These are phyloP conservation scores for Phaenicophaeus curvirostris DNA, from an alignment of 2,797 vertebrate species.

Conservation along the genomic window DNA sequence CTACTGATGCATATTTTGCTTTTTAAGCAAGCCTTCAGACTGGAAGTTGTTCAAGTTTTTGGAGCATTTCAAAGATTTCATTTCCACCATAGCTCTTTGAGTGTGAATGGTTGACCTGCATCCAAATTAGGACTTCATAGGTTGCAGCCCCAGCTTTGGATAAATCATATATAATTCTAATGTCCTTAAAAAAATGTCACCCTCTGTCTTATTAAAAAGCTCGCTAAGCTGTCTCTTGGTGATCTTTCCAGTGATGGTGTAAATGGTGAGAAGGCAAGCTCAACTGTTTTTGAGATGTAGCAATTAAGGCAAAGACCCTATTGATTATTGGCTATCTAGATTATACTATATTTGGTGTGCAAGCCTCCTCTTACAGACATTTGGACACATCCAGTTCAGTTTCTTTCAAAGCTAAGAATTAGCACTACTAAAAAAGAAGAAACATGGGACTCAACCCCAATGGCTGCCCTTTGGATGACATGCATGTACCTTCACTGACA, in stretches of 20 bases:
- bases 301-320: not conserved
- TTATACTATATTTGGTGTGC: not conserved
- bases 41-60: constrained; percentile 3
- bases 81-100: not conserved
- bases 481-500: not conserved
- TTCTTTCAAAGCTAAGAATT: not conserved
- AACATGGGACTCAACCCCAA: not conserved
- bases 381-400: not conserved
- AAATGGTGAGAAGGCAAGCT: not conserved
- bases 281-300: not conserved
- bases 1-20: not conserved
- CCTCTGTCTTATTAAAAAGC: not conserved
- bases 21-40: not conserved
- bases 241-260: not conserved
- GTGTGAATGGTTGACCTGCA: not conserved
- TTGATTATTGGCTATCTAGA: not conserved
- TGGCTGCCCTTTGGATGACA: not conserved
- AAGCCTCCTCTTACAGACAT: not conserved
- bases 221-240: not conserved
- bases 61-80: not conserved
- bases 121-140: not conserved
- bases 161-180: not conserved
- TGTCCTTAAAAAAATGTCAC: not conserved
- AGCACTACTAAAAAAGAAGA: not conserved
- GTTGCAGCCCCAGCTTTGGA: not conserved